Conservation (phyloP, 2,797 vertebrate species). For the Rallus crepitans region DNA sequence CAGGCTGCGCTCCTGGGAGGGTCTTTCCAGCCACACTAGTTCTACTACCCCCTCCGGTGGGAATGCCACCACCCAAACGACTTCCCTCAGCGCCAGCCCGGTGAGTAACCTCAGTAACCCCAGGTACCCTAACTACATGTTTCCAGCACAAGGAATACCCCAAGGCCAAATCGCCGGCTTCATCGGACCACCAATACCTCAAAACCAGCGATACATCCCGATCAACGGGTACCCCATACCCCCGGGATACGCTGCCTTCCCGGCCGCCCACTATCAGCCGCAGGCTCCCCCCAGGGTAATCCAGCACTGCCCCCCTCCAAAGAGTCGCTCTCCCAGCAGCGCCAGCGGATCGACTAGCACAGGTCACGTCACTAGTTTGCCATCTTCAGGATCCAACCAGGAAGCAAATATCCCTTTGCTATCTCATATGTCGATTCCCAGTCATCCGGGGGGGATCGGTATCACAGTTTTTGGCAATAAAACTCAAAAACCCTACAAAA, state of each 20-base stretch:
- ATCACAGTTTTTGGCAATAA: conserved; percentile 88
- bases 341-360: conserved; percentile 98
- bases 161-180: conserved; percentile 88
- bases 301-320: conserved; percentile 96
- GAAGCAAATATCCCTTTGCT: conserved; percentile 96
- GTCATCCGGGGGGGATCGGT: conserved; percentile 83
- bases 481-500: conserved; percentile 88
- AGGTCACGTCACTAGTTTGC: conserved; percentile 93
- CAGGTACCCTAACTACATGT: conserved; percentile 93
- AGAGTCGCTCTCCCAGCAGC: conserved; percentile 97
- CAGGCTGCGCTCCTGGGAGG: conserved; percentile 94
- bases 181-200: conserved; percentile 87
- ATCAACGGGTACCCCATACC: conserved; percentile 97
- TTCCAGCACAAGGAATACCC: conserved; percentile 88
- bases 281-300: conserved; percentile 88
- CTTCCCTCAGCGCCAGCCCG: conserved; percentile 96
- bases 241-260: conserved; percentile 94
- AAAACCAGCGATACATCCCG: conserved; percentile 94
- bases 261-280: conserved; percentile 88
- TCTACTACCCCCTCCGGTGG: conserved; percentile 96
- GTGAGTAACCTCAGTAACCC: conserved; percentile 97
- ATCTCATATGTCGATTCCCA: conserved; percentile 89
- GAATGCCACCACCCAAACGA: conserved; percentile 98
- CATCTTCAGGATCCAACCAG: conserved; percentile 95
- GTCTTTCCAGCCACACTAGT: conserved; percentile 94